A percentile compares a stretch with the other conserved stretches of the same genome.
Evolutionary conservation across 2,797 vertebrate species (phyloP).

Genomic region (Eulemur coronatus): DNA sequence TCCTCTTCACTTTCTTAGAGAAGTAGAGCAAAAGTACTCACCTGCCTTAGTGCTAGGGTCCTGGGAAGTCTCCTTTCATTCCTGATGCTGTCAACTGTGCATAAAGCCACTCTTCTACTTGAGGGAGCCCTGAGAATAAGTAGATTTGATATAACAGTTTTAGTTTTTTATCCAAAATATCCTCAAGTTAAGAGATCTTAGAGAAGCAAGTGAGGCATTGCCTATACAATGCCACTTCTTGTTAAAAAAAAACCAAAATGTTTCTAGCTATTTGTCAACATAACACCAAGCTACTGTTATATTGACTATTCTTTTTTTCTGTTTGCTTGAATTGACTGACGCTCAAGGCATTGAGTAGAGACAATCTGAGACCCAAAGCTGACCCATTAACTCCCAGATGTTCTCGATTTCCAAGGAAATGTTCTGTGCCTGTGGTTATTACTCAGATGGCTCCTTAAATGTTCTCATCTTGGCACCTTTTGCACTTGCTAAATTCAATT

Average conservation of each 20-base stretch:
- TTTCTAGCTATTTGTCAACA: not conserved
- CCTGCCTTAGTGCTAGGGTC: not conserved
- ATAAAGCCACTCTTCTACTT: not conserved
- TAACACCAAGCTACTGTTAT: not conserved
- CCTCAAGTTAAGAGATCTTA: not conserved
- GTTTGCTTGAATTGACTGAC: constrained; percentile 40
- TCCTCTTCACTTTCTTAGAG: not conserved
- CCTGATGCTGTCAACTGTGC: not conserved
- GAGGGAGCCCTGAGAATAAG: not conserved
- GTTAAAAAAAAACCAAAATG: not conserved
- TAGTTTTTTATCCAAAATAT: not conserved
- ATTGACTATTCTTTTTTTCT: not conserved
- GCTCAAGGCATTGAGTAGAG: constrained; percentile 29
- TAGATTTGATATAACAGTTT: not conserved
- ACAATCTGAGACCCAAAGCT: constrained; percentile 44
- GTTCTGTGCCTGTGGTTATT: constrained; percentile 14
- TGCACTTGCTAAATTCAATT: not conserved
- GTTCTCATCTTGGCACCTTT: constrained; percentile 59
- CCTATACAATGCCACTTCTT: not conserved
- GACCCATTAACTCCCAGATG: constrained; percentile 70
- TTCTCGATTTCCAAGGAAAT: constrained; percentile 65
- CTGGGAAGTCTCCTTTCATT: not conserved
- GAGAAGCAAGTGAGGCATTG: not conserved
- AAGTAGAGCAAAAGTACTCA: not conserved
- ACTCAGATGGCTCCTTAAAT: constrained; percentile 56